Evolutionary conservation across 2,888 invertebrate species (phyloP).

Genomic region (Tachystola acroxantha): DNA sequence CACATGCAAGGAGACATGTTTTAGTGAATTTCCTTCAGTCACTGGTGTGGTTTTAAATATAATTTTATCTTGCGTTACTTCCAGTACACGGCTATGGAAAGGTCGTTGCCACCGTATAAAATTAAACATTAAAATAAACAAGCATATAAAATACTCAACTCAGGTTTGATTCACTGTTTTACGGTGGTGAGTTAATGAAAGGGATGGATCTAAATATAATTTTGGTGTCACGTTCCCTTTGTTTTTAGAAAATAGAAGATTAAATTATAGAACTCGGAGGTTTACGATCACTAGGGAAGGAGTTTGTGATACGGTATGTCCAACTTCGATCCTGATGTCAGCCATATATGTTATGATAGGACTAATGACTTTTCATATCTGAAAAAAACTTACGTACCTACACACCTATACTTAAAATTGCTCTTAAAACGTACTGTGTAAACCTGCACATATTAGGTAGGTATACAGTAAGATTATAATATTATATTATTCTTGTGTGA

Average conservation of each 20-base stretch:
- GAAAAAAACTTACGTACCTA: no score
- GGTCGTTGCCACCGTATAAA: slow-evolving; percentile 70
- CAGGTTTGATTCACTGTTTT: slow-evolving; percentile 52
- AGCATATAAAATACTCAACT: slow-evolving; percentile 54
- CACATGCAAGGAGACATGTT: slow-evolving; percentile 1
- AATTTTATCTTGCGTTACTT: slow-evolving; percentile 14
- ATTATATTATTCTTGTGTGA: no score
- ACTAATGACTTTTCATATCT: no score
- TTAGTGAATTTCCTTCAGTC: slow-evolving; percentile 4
- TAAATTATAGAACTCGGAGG: neutral
- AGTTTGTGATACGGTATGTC: no score
- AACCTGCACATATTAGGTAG: no score
- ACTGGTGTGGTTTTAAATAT: slow-evolving; percentile 7
- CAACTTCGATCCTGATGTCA: no score
- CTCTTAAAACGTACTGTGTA: no score
- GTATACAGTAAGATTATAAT: no score
- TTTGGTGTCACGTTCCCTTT: slow-evolving; percentile 16
- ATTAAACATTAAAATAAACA: slow-evolving; percentile 74
- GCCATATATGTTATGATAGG: no score
- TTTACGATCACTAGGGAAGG: no score
- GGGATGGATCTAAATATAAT: slow-evolving; percentile 38
- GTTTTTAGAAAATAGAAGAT: neutral
- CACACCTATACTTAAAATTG: no score
- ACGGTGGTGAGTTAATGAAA: slow-evolving; percentile 29
- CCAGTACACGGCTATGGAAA: slow-evolving; percentile 18